Percentiles rank a stretch among this genome's conserved stretches.
Conservation (phyloP, 2,113 vertebrate genomes). For the Mungos mungo region DNA sequence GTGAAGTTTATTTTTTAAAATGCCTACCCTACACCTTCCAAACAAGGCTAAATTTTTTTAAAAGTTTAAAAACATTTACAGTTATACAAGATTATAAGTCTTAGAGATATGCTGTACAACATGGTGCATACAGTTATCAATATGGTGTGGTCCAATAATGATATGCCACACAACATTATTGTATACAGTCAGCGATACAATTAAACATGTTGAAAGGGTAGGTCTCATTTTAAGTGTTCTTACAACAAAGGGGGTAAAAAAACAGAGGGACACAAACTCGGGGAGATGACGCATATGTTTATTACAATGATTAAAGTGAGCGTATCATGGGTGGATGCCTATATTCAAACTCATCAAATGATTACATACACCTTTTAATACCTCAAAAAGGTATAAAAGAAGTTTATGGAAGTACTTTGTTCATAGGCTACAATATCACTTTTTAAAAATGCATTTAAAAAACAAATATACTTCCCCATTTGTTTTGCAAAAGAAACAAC, state of each 20-base stretch:
- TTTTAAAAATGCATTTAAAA: slow-evolving; percentile 8
- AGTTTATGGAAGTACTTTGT: not conserved
- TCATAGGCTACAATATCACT: not conserved
- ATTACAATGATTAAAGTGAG: not conserved
- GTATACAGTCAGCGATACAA: not conserved
- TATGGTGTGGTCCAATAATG: not conserved
- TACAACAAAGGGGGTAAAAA: not conserved
- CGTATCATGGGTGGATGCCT: not conserved
- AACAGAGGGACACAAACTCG: not conserved
- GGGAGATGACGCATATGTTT: not conserved
- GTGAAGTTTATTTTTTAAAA: not conserved
- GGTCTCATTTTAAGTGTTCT: not conserved
- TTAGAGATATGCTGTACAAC: not conserved
- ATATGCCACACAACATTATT: not conserved
- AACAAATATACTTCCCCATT: not conserved
- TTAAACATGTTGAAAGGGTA: not conserved
- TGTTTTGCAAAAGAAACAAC: slow-evolving; percentile 26
- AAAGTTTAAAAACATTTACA: not conserved
- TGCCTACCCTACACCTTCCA: not conserved
- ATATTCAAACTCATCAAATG: not conserved
- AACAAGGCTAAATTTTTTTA: not conserved
- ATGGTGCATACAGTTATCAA: not conserved
- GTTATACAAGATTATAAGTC: not conserved
- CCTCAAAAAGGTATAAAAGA: not conserved
- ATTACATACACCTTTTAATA: not conserved